Evolutionary conservation across 2,888 invertebrate species (phyloP).

Genomic region (Herminia tarsipennalis): DNA sequence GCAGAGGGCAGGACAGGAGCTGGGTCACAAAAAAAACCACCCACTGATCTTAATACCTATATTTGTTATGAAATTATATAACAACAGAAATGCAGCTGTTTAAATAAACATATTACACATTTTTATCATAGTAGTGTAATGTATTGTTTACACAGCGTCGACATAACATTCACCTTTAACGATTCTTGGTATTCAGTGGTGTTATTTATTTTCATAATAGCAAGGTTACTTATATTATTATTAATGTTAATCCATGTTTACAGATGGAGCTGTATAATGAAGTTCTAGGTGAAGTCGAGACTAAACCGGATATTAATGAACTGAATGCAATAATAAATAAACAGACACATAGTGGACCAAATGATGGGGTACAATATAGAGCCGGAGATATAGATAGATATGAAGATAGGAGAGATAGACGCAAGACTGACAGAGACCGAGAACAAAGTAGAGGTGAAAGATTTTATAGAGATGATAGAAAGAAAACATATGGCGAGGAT

Average conservation of each 20-base stretch:
- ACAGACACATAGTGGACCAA: not conserved
- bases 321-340: not conserved
- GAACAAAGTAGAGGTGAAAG: not conserved
- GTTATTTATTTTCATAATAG: not conserved
- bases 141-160: no score
- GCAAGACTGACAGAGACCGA: conserved; percentile 2
- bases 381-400: conserved; percentile 8
- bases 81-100: no score
- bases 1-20: no score
- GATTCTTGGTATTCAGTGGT: not conserved
- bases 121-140: no score
- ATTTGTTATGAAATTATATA: no score
- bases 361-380: not conserved
- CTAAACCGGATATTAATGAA: not conserved
- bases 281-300: conserved; percentile 11
- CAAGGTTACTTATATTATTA: not conserved
- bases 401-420: conserved; percentile 1
- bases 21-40: no score
- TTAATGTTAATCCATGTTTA: not conserved
- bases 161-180: not conserved
- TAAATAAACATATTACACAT: no score
- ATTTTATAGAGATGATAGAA: not conserved
- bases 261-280: conserved; percentile 50
- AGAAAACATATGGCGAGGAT: not conserved
- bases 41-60: no score